Evolutionary conservation across 2,888 invertebrate species (phyloP).

Genomic region (Acronicta alni): DNA sequence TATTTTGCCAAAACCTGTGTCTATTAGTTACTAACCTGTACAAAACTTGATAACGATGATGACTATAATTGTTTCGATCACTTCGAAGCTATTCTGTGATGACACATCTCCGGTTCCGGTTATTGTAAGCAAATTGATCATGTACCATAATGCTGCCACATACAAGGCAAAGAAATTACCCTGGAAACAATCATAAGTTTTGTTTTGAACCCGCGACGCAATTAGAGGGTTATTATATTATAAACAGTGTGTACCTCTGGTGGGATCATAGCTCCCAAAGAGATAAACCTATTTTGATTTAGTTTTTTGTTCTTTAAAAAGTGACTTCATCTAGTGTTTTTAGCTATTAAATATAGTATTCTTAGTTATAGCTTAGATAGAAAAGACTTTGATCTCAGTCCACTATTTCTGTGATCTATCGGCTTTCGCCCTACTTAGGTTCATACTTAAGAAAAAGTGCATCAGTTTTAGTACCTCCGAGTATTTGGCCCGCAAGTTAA

Average conservation of each 20-base stretch:
- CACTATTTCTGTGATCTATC: background rate
- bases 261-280: too few species aligned
- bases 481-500: constrained; percentile 77
- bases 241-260: too few species aligned
- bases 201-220: too few species aligned
- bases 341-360: too few species aligned
- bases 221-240: too few species aligned
- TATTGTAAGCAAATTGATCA: constrained; percentile 85
- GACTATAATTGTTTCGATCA: constrained; percentile 82
- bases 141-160: constrained; percentile 84
- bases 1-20: too few species aligned
- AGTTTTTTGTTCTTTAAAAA: too few species aligned
- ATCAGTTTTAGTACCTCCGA: constrained; percentile 64
- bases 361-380: too few species aligned
- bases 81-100: constrained; percentile 83
- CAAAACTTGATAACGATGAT: constrained; percentile 86
- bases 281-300: too few species aligned
- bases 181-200: constrained; percentile 55
- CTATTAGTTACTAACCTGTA: constrained; percentile 70
- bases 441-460: background rate
- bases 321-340: too few species aligned
- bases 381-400: too few species aligned
- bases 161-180: constrained; percentile 79
- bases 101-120: constrained; percentile 87
- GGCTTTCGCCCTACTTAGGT: too few species aligned